Evolutionary conservation across 1,140 invertebrate species (phyloP).

Genomic region (Drosophila sproati): DNA sequence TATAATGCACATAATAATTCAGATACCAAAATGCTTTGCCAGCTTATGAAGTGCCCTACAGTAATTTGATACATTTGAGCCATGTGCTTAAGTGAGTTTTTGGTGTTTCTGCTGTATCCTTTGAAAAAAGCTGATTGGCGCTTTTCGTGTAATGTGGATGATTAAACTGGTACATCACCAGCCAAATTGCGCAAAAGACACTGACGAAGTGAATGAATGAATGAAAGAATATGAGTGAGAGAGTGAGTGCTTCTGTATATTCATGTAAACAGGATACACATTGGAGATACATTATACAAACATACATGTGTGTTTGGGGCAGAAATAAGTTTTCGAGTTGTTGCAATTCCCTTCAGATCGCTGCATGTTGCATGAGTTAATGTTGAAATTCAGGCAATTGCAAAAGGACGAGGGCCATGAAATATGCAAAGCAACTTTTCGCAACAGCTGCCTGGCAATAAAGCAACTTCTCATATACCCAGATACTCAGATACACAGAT

Average conservation of each 20-base stretch:
- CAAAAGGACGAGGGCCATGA: constrained; percentile 55
- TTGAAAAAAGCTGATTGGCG: constrained; percentile 2
- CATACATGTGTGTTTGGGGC: constrained; percentile 1
- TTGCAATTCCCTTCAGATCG: constrained; percentile 49
- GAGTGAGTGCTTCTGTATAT: constrained; percentile 9
- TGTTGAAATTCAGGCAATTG: constrained; percentile 67
- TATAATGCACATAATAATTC: too few relatives aligned
- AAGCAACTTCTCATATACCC: constrained; percentile 4
- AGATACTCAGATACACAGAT: constrained; percentile 41
- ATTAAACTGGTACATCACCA: constrained; percentile 72
- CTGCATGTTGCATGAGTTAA: constrained; percentile 68
- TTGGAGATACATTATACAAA: not conserved
- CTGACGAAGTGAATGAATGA: constrained; percentile 63
- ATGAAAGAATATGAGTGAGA: constrained; percentile 16
- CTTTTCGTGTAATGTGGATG: constrained; percentile 68
- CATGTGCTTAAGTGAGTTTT: too few relatives aligned
- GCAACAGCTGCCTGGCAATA: constrained; percentile 24
- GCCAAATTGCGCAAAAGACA: constrained; percentile 71
- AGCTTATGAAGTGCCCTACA: too few relatives aligned
- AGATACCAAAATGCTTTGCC: too few relatives aligned
- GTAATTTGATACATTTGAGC: too few relatives aligned
- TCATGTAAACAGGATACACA: constrained; percentile 6
- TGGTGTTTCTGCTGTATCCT: too few relatives aligned
- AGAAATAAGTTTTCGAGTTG: constrained; percentile 19
- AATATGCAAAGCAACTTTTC: constrained; percentile 76